Evolutionary conservation across 2,888 invertebrate genomes (phyloP).

Genomic region (Drosophila quinaria): DNA sequence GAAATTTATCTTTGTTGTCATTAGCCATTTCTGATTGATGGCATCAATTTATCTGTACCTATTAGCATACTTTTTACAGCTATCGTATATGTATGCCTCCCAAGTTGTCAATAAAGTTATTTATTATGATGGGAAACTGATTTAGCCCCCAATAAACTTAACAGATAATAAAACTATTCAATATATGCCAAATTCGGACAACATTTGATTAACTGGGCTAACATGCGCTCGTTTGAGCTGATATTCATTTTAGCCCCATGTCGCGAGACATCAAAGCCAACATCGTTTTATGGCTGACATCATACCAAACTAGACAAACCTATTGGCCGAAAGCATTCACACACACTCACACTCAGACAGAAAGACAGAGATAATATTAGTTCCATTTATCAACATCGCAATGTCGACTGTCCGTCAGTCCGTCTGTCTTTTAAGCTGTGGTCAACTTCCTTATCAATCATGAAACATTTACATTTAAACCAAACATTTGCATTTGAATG

Average conservation of each 20-base stretch:
- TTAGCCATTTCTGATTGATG: constrained; percentile 2
- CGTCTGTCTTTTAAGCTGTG: constrained; percentile 1
- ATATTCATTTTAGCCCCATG: constrained; percentile 17
- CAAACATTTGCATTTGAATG: constrained; percentile 34
- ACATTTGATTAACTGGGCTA: constrained; percentile 48
- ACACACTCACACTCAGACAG: constrained; percentile 5
- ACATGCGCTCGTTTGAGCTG: background rate
- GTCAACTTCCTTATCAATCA: constrained; percentile 75
- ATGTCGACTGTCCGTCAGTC: constrained; percentile 15
- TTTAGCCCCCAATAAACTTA: constrained; percentile 4
- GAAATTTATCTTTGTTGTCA: background rate
- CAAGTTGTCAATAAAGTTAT: constrained; percentile 37
- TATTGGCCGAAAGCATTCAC: background rate
- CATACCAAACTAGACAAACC: constrained; percentile 36
- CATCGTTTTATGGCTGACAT: constrained; percentile 48
- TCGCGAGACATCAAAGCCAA: constrained; percentile 45
- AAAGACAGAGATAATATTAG: constrained; percentile 11
- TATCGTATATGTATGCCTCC: constrained; percentile 9
- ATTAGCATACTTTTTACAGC: constrained; percentile 9
- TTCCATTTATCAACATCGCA: constrained; percentile 53
- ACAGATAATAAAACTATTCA: constrained; percentile 20
- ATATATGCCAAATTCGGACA: constrained; percentile 3
- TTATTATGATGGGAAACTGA: constrained; percentile 20
- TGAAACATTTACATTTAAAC: constrained; percentile 28
- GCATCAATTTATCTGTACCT: constrained; percentile 7